Conservation (phyloP, 1,140 invertebrate genomes). For the Drosophila repletoides region DNA sequence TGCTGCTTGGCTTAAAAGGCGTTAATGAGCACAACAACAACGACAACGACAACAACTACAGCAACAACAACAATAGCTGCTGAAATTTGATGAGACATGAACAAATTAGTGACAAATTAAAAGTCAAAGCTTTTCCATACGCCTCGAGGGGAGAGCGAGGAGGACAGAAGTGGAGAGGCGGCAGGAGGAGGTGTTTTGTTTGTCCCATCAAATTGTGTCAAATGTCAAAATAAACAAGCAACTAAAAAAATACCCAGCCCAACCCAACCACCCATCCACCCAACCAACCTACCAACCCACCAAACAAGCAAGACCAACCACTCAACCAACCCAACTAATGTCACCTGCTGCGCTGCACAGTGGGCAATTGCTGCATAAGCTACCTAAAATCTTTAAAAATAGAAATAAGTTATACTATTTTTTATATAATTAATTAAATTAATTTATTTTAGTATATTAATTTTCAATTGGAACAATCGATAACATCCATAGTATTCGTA, state of each 20-base stretch:
- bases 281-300: neutral
- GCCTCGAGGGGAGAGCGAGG: neutral
- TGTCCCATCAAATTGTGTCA: conserved; percentile 65
- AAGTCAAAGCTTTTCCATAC: conserved; percentile 46
- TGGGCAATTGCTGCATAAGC: too few relatives aligned
- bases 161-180: neutral
- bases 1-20: conserved; percentile 54
- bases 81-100: conserved; percentile 73
- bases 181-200: conserved; percentile 27
- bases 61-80: conserved; percentile 8
- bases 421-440: too few relatives aligned
- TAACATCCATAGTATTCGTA: too few relatives aligned
- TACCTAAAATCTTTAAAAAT: too few relatives aligned
- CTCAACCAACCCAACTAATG: neutral
- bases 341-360: conserved; percentile 33
- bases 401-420: too few relatives aligned
- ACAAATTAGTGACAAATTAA: conserved; percentile 77
- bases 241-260: conserved; percentile 25
- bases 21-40: conserved; percentile 62
- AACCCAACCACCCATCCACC: neutral
- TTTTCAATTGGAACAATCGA: too few relatives aligned
- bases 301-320: neutral
- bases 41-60: neutral
- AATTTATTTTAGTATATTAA: too few relatives aligned
- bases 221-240: conserved; percentile 71